A percentile compares a stretch with the other conserved stretches of the same genome.
Evolutionary conservation across 2,888 invertebrate species (phyloP).

Genomic region (Proisotoma minuta): DNA sequence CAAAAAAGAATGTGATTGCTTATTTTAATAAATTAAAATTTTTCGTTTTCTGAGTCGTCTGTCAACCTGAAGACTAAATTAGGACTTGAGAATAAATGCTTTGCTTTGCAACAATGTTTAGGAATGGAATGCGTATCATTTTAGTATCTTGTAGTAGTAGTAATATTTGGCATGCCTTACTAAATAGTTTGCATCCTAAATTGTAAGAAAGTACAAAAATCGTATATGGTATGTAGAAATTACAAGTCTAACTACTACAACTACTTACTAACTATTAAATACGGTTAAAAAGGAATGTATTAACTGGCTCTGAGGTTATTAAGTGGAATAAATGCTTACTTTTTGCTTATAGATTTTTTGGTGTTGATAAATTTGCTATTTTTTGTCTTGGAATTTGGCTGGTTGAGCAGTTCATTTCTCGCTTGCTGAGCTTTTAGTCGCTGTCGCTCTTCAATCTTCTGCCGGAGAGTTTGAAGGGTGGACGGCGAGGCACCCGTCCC

Average conservation of each 20-base stretch:
- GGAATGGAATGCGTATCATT: background rate
- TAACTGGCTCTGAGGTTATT: slow-evolving; percentile 39
- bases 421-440: slow-evolving; percentile 48
- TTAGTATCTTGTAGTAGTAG: too few species aligned
- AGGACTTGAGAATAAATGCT: slow-evolving; percentile 2
- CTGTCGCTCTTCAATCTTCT: slow-evolving; percentile 52
- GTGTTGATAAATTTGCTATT: slow-evolving; percentile 43
- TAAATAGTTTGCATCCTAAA: too few species aligned
- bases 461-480: slow-evolving; percentile 51
- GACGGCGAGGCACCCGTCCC: slow-evolving; percentile 53
- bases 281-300: slow-evolving; percentile 10
- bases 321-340: slow-evolving; percentile 20
- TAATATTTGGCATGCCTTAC: too few species aligned
- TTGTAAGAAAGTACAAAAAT: too few species aligned
- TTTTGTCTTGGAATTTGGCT: slow-evolving; percentile 29
- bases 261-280: background rate
- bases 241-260: too few species aligned
- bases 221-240: too few species aligned
- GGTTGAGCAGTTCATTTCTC: slow-evolving; percentile 42
- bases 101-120: background rate
- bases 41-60: background rate
- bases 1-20: slow-evolving; percentile 9
- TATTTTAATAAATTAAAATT: background rate
- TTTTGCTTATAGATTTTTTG: slow-evolving; percentile 41
- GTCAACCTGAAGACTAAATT: background rate